Evolutionary conservation across 2,797 vertebrate species (phyloP).

Genomic region (Acanthornis magna): DNA sequence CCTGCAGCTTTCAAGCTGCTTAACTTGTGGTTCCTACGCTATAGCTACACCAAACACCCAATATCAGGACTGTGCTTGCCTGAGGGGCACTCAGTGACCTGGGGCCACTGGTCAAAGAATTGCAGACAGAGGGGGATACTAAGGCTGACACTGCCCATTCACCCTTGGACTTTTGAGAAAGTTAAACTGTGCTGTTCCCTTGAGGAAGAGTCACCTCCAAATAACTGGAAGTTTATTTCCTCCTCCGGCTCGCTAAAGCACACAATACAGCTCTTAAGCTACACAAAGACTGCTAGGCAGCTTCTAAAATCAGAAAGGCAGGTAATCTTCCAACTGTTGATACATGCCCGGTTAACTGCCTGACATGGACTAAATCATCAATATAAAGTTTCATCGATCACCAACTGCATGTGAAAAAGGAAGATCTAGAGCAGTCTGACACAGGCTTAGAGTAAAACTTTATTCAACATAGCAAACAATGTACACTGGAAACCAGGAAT

Average conservation of each 20-base stretch:
- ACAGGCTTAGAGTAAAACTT: not conserved
- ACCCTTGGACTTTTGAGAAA: not conserved
- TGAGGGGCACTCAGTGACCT: not conserved
- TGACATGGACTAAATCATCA: not conserved
- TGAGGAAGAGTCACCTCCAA: not conserved
- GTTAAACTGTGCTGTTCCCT: not conserved
- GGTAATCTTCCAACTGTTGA: not conserved
- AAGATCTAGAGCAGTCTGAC: not conserved
- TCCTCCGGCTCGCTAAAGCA: not conserved
- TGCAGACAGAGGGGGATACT: not conserved
- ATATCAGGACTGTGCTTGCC: not conserved
- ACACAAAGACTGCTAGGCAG: not conserved
- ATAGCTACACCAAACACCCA: not conserved
- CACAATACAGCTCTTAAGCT: accelerated
- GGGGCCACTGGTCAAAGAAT: not conserved
- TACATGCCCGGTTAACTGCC: not conserved
- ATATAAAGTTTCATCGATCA: not conserved
- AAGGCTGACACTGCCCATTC: not conserved
- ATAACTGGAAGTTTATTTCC: not conserved
- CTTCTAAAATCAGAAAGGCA: not conserved
- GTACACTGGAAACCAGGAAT: not conserved
- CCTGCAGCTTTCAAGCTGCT: conserved; percentile 3
- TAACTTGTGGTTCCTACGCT: not conserved
- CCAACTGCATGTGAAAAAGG: not conserved
- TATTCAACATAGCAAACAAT: not conserved